Conservation (phyloP, 2,888 invertebrate species). For the Willowsia nigromaculata region DNA sequence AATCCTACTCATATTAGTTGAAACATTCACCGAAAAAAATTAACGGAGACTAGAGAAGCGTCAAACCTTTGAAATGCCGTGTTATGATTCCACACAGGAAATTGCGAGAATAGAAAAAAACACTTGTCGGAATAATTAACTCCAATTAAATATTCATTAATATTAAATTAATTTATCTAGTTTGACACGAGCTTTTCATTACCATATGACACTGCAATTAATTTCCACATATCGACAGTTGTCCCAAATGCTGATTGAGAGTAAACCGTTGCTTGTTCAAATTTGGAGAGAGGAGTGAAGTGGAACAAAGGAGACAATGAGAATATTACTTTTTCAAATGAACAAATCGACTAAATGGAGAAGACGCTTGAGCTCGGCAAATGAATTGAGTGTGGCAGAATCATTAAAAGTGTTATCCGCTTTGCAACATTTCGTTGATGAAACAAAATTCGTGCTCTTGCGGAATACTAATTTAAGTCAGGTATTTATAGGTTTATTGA, state of each 20-base stretch:
- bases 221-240: constrained; percentile 60
- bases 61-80: constrained; percentile 54
- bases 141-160: constrained; percentile 66
- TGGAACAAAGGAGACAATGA: constrained; percentile 1
- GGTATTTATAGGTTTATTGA: no score
- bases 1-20: background rate
- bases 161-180: constrained; percentile 62
- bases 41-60: background rate
- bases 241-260: constrained; percentile 54
- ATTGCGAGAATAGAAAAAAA: constrained; percentile 33
- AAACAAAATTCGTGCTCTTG: no score
- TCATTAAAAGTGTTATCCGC: background rate
- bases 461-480: no score
- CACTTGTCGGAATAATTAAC: constrained; percentile 69
- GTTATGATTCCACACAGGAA: constrained; percentile 5
- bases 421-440: no score
- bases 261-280: constrained; percentile 27
- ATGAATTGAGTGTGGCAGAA: no score
- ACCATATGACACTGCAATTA: constrained; percentile 48
- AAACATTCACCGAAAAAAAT: no score
- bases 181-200: constrained; percentile 57
- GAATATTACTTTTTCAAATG: constrained; percentile 5
- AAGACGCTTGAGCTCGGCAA: no score
- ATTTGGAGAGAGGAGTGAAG: constrained; percentile 24
- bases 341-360: background rate